Evolutionary conservation across 1,140 invertebrate genomes (phyloP), one percentile per base, ranked within the genome.

Genomic region (Mactra quadrangularis): DNA sequence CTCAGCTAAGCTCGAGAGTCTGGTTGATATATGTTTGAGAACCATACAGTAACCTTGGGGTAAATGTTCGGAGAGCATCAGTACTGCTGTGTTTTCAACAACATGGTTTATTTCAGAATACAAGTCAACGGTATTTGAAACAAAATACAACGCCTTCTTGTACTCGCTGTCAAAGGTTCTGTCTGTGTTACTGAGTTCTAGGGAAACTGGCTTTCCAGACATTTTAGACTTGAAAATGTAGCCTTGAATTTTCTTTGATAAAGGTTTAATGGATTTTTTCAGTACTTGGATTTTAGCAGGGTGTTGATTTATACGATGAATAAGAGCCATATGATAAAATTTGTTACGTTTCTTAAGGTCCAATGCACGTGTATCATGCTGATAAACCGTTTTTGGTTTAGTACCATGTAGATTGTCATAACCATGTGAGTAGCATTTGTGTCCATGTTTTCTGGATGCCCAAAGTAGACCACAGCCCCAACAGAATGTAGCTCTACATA

Each of bases 381-480:
- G 11, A 29, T 13, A 1, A 17, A 53, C 29, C 22, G 27, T 50
- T 29, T 29, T 33, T 57, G n/a, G 4, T 22, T 19, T 59, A 27
- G 68, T 68, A 45, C 68, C 27, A 66, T 77, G 38, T 35, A 22
- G 45, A 25, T 53, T 35, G 15, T 50, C 47, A n/a, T 47, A 19
- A 38, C 78, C 53, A 64, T 72, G 19, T 66, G 38, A 57, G 13
- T 57, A 52, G 68, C 79, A 57, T 1, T 55, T 25, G 25, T 11
- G 0, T 3, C 62, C 41, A 35, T 64, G 74, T 22, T 33, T 33
- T 41, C 52, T 29, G 45, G 17, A 6, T 66, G 38, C 1, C 83
- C 72, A 55, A 55, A 57, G 22, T 59, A 78, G 64, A 22, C 79
- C 60, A 72, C 86, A 87, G 17, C 83, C 86, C 86, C 84, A 87